These are phyloP conservation scores for Enteromius mattozi DNA, from an alignment of 2,797 vertebrate species.

Conservation along the genomic window DNA sequence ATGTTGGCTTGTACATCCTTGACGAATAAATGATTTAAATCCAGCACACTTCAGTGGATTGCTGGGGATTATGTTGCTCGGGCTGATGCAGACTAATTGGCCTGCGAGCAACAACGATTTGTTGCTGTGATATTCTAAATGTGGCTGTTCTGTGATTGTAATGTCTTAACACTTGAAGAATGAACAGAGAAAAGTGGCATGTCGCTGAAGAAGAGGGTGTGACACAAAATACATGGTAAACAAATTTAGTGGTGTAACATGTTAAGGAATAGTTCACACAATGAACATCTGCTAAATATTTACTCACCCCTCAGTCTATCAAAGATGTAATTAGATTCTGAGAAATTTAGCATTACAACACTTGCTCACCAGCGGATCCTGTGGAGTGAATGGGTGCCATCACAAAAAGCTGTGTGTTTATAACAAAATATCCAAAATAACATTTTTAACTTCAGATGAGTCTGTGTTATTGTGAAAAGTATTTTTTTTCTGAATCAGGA, in stretches of 20 bases:
- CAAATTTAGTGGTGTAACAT: neutral
- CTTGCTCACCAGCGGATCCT: neutral
- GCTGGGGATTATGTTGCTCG: constrained; percentile 60
- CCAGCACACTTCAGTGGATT: constrained; percentile 62
- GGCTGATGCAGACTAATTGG: constrained; percentile 58
- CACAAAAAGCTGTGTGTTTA: neutral
- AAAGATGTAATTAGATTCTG: neutral
- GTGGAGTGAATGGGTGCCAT: neutral
- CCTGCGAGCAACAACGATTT: constrained; percentile 54
- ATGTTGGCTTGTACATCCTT: constrained; percentile 61
- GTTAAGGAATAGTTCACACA: neutral
- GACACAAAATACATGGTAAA: neutral
- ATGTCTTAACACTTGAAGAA: constrained; percentile 30
- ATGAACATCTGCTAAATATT: neutral
- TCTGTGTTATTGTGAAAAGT: neutral
- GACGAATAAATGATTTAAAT: constrained; percentile 64
- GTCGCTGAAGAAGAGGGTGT: neutral
- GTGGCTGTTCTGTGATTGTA: constrained; percentile 36
- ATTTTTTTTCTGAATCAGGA: neutral
- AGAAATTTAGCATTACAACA: neutral
- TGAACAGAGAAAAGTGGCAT: constrained; percentile 2
- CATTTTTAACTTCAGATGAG: neutral
- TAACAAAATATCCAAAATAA: neutral
- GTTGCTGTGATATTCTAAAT: constrained; percentile 53
- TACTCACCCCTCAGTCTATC: neutral